Evolutionary conservation across 2,888 invertebrate species (phyloP).

Genomic region (Eupeodes latifasciatus): DNA sequence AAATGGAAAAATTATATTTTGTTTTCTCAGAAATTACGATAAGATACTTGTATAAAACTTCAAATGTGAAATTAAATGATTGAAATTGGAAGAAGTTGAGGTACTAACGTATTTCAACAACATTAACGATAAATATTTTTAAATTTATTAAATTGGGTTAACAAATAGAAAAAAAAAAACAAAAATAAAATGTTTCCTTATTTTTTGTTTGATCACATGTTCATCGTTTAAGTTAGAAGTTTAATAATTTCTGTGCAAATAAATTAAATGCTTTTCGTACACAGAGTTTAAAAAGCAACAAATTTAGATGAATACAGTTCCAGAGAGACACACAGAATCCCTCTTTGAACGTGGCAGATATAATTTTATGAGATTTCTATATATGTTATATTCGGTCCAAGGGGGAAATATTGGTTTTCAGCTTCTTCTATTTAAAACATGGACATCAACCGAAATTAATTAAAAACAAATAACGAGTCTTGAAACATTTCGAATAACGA

Average conservation of each 20-base stretch:
- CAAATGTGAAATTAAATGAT: background rate
- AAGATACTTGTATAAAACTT: background rate
- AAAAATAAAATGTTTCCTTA: background rate
- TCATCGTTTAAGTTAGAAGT: background rate
- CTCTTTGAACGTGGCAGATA: background rate
- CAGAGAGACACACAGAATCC: background rate
- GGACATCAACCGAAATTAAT: background rate
- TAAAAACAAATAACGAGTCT: too few relatives aligned
- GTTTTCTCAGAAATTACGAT: background rate
- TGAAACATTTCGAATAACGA: too few relatives aligned
- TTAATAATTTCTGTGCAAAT: constrained; percentile 20
- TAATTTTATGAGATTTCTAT: background rate
- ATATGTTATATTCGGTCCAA: background rate
- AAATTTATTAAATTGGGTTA: background rate
- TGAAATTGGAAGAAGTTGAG: background rate
- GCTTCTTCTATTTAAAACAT: too few relatives aligned
- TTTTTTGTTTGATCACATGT: constrained; percentile 12
- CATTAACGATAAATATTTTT: background rate
- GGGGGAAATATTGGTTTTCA: background rate
- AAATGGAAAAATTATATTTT: background rate
- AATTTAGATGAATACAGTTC: background rate
- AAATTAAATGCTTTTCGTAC: background rate
- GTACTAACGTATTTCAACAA: background rate
- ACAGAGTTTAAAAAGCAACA: background rate
- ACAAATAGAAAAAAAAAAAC: background rate